phyloP scores from a whole-genome alignment of 1,140 invertebrate genomes.

The Calephelis virginiensis region DNA sequence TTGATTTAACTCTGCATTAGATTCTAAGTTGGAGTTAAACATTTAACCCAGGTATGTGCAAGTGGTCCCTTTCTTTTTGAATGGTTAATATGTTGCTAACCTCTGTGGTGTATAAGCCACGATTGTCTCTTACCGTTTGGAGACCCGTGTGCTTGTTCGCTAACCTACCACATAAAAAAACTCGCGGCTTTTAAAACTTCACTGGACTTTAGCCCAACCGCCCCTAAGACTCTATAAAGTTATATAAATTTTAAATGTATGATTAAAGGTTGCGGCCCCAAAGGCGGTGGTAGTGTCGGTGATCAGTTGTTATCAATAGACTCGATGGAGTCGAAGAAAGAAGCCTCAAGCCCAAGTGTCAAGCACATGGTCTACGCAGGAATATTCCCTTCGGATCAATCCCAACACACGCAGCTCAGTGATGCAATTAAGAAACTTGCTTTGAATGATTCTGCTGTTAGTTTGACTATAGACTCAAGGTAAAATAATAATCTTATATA shows the following conservation, averaged over 20 bases:
- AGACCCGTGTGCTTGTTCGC: no score
- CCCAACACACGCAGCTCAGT: conserved; percentile 85
- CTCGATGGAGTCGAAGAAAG: conserved; percentile 37
- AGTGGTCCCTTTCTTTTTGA: no score
- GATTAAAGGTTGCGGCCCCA: conserved; percentile 63
- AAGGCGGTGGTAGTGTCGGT: conserved; percentile 67
- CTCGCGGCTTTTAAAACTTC: no score
- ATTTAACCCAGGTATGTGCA: no score
- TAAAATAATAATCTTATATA: conserved; percentile 67
- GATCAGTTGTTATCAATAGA: conserved; percentile 61
- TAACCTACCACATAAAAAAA: no score
- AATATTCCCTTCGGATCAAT: conserved; percentile 94
- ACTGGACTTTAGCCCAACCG: no score
- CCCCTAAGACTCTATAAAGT: no score
- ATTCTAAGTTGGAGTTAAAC: no score
- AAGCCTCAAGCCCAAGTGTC: conserved; percentile 40
- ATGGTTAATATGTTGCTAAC: no score
- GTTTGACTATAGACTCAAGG: conserved; percentile 88
- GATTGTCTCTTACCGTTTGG: no score
- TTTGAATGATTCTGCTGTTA: conserved; percentile 97
- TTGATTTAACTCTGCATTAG: no score
- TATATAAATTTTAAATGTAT: not conserved
- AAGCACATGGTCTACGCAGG: conserved; percentile 97
- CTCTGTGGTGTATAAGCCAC: no score
- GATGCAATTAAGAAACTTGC: conserved; percentile 93